These are phyloP conservation scores for Colletes gigas DNA, from an alignment of 1,140 invertebrate species.

Conservation along the genomic window DNA sequence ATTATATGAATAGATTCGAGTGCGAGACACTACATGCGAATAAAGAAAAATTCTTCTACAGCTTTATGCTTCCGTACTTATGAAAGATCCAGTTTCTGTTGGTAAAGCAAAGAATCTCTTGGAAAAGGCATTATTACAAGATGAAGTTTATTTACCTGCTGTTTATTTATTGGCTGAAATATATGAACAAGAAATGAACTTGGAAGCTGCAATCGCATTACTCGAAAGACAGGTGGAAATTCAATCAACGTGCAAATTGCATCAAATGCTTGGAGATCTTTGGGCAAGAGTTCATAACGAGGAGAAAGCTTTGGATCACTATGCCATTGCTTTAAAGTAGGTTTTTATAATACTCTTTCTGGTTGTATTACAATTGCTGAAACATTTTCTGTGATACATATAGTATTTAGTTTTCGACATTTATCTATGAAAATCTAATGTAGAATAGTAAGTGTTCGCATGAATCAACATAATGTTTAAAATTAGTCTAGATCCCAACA, in stretches of 20 bases:
- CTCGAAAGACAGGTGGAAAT: conserved; percentile 84
- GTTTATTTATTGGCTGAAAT: conserved; percentile 86
- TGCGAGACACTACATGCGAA: conserved; percentile 13
- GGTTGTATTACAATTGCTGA: too few relatives aligned
- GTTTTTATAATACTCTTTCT: conserved; percentile 20
- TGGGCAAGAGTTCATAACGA: conserved; percentile 82
- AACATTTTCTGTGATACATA: too few relatives aligned
- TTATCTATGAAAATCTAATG: background rate
- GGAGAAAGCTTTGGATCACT: conserved; percentile 88
- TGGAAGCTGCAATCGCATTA: conserved; percentile 83
- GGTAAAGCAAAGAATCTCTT: conserved; percentile 85
- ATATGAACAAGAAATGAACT: conserved; percentile 83
- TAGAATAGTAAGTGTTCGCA: background rate
- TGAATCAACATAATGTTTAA: conserved; percentile 46
- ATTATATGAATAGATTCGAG: background rate
- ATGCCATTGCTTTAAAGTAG: conserved; percentile 86
- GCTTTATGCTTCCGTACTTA: conserved; percentile 87
- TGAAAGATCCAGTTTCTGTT: conserved; percentile 85
- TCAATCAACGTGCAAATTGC: conserved; percentile 85
- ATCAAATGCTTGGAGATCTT: conserved; percentile 88
- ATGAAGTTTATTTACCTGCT: conserved; percentile 85
- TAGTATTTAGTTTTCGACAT: background rate
- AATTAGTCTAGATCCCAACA: conserved; percentile 85
- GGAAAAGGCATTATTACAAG: conserved; percentile 86
- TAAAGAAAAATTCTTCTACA: conserved; percentile 74